Base-by-base conservation (phyloP, 2,888 invertebrate species). In the Acleris laterana region DNA sequence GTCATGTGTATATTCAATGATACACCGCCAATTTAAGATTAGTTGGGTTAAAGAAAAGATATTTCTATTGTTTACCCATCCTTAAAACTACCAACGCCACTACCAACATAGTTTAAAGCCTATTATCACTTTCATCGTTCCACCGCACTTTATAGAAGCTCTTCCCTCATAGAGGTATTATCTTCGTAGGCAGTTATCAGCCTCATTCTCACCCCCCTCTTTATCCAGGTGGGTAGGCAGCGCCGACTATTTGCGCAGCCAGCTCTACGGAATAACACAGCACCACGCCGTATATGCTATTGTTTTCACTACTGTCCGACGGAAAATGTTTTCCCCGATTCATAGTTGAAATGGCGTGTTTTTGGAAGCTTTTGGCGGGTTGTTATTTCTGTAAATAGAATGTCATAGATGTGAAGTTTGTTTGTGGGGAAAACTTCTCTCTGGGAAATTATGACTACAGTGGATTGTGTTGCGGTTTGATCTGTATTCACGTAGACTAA, bases 191-290 rank as follows among this genome's bases (percentile, higher is more conserved):
- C 17, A 56, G 19, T 25, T 7, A 25, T 7, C 11, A 16, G 6
- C n/a, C 25, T 3, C 17, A 6, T 11, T 25, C 11, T 19, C 5
- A 13, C 5, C n/a, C 25, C 20, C 28, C 48, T 66, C 66, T 62
- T 57, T 58, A 60, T 5, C 25, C 52, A 68, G 68, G 63, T 63
- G 48, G 57, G 48, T 49, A 42, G 46, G 32, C 42, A 50, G 50
- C 25, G 42, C 22, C 55, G 66, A 69, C 50, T 69, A 67, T 69
- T 69, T 69, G 67, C 61, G 50, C 62, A 69, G 68, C 60, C 51
- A 49, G 53, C 60, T 61, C 57, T 61, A 44, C 44, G 52, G 61
- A 69, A 69, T 69, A 69, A 67, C 67, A 68, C 55, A 25, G 63
- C 51, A 49, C 66, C 44, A 53, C 17, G 52, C 57, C 13, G 60